phyloP scores from a whole-genome alignment of 2,113 vertebrate species.

The Cynopterus brachyotis region DNA sequence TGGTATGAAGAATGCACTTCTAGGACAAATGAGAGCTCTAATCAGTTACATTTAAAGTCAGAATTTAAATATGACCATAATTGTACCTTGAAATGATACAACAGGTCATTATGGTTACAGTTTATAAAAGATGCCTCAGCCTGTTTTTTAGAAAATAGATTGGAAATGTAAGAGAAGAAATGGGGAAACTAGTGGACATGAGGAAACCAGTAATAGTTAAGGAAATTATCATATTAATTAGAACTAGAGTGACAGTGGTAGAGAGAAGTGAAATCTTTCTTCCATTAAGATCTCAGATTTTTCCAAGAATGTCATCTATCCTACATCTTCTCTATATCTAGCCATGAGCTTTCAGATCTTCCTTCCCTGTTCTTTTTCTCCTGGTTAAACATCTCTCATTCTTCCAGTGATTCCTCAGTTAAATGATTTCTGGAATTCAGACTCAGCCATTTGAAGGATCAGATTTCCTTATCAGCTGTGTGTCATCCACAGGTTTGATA shows the following conservation, averaged over 20 bases:
- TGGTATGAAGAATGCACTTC: not conserved
- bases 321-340: not conserved
- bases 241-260: not conserved
- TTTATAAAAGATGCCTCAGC: conserved; percentile 3
- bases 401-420: not conserved
- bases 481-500: conserved; percentile 14
- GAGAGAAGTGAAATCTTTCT: not conserved
- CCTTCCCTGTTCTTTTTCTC: not conserved
- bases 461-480: not conserved
- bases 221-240: not conserved
- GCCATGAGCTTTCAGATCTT: not conserved
- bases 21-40: not conserved
- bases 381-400: not conserved
- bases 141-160: not conserved
- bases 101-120: not conserved
- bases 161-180: not conserved
- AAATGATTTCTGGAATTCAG: conserved; percentile 23
- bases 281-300: not conserved
- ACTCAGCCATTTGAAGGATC: conserved; percentile 6
- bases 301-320: not conserved
- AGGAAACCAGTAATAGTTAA: not conserved
- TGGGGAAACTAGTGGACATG: not conserved
- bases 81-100: not conserved
- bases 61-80: conserved; percentile 20
- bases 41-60: conserved; percentile 33